Evolutionary conservation across 2,888 invertebrate genomes (phyloP).

Genomic region (Drepana falcataria): DNA sequence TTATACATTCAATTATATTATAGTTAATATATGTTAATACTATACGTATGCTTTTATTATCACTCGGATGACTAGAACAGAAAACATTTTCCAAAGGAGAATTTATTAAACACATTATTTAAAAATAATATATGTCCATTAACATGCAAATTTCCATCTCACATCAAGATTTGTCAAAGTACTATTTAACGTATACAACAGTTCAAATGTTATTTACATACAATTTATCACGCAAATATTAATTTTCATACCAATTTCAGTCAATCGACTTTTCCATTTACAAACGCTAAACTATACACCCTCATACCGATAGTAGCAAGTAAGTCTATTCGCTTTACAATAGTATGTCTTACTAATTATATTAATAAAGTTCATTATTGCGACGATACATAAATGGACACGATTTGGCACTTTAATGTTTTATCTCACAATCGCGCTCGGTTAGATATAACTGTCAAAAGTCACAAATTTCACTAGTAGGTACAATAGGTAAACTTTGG

Average conservation of each 20-base stretch:
- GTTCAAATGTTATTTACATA: conserved; percentile 59
- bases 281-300: conserved; percentile 36
- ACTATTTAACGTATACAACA: conserved; percentile 61
- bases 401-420: conserved; percentile 59
- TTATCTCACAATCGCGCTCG: conserved; percentile 28
- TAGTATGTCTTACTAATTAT: conserved; percentile 34
- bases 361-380: conserved; percentile 43
- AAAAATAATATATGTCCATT: background rate
- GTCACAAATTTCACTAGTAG: background rate
- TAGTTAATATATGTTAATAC: background rate
- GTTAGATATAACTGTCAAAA: conserved; percentile 5
- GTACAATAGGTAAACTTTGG: conserved; percentile 9
- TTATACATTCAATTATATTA: background rate
- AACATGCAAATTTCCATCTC: background rate
- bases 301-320: conserved; percentile 26
- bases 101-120: background rate
- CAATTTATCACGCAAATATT: conserved; percentile 45
- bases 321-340: conserved; percentile 27
- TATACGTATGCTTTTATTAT: background rate
- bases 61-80: conserved; percentile 1
- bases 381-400: conserved; percentile 61
- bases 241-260: too few species aligned
- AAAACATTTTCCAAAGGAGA: background rate
- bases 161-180: conserved; percentile 15
- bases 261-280: conserved; percentile 3